phyloP scores from a whole-genome alignment of 2,797 vertebrate genomes.

The Erpetoichthys calabaricus region DNA sequence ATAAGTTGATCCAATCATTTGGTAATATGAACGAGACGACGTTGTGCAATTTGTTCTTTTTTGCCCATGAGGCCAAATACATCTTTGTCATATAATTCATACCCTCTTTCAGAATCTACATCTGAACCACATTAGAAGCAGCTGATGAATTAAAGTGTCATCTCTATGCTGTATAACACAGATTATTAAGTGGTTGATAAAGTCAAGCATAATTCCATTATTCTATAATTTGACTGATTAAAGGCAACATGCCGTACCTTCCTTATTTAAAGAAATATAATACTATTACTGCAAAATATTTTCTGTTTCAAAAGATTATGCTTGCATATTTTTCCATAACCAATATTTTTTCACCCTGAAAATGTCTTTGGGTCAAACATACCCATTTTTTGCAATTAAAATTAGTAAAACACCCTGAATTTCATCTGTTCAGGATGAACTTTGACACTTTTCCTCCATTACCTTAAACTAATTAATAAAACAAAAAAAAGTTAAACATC shows the following conservation, averaged over 20 bases:
- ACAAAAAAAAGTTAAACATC: no score
- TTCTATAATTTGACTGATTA: background rate
- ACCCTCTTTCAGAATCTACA: background rate
- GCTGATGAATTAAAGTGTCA: constrained; percentile 5
- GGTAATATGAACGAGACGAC: background rate
- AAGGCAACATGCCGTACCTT: background rate
- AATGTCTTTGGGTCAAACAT: no score
- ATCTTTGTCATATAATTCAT: background rate
- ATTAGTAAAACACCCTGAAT: no score
- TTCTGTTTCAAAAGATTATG: no score
- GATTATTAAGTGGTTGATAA: constrained; percentile 4
- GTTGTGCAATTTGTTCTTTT: constrained; percentile 4
- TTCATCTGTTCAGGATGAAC: no score
- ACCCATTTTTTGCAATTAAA: no score
- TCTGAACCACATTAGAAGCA: constrained; percentile 4
- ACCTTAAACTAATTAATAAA: no score
- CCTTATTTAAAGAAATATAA: background rate
- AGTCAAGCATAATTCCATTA: background rate
- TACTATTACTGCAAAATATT: no score
- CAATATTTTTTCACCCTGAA: no score
- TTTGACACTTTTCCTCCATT: no score
- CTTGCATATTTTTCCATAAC: no score
- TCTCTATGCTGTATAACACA: background rate
- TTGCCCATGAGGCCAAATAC: constrained; percentile 2
- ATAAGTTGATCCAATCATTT: constrained; percentile 3